Base-by-base conservation (phyloP, 2,888 invertebrate species). In the Thereva nobilitata region DNA sequence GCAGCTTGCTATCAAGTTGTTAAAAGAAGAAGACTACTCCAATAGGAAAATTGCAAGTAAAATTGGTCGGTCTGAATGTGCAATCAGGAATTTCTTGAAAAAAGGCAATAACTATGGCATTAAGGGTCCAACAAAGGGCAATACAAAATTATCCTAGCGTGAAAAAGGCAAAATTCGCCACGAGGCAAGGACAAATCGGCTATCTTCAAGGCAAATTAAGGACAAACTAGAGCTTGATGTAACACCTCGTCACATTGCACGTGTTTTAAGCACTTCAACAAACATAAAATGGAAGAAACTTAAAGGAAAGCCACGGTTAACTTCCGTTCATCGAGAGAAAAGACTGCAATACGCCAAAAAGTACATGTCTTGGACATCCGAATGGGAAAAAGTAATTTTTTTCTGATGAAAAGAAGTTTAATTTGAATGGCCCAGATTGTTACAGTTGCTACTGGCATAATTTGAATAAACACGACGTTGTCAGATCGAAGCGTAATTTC, bases 161-260 rank as follows among this genome's bases (percentile, higher is more conserved):
- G 47, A 57, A 2, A 57, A 45, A 57, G 45, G 37, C 34, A 4
- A 45, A 57, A 45, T 57, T 57, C 45, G 57, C 34, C 47, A 57
- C 7, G 57, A 45, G 37, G 35, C 57, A 45, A 57, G 37, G 47
- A 57, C 57, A 47, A 57, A 57, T 57, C 45, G 47, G 45, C 37
- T 57, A 57, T 45, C 37, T 47, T 4, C 44, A 37, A 45, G n/a
- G 37, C 34, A 57, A 57, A 44, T 57, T 57, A 57, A 45, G 37
- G 35, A 47, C 41, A n/a, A 53, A 53, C n/a, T 53, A 52, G 1
- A 52, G 12, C 12, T 52, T 34, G 23, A 44, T 44, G 44, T 56
- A 44, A 56, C 44, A 57, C 47, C 57, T 57, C 9, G 57, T 47
- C 47, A 57, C 37, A 57, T 57, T 57, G 34, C 57, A 47, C 45